phyloP scores from a whole-genome alignment of 2,113 vertebrate genomes.

The Channa maculata region DNA sequence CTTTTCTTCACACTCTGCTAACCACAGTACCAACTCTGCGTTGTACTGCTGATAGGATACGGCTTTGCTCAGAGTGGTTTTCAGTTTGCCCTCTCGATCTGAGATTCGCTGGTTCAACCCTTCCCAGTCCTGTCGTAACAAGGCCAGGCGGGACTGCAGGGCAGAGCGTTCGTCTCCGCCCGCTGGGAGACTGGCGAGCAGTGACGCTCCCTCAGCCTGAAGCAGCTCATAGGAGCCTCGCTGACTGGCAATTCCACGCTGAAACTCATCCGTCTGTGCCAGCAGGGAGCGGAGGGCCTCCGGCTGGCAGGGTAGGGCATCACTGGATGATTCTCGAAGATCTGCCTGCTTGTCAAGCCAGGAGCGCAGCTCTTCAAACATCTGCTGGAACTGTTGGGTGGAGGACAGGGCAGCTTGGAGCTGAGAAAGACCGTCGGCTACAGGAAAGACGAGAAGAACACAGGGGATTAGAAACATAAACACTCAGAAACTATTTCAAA shows the following conservation, averaged over 20 bases:
- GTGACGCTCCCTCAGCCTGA: conserved; percentile 89
- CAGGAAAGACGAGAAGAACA: conserved; percentile 21
- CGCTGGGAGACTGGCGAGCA: conserved; percentile 88
- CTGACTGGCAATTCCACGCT: conserved; percentile 92
- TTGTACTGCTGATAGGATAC: conserved; percentile 89
- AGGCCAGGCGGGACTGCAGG: conserved; percentile 87
- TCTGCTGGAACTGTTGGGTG: conserved; percentile 99
- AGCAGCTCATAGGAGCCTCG: conserved; percentile 96
- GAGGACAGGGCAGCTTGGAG: conserved; percentile 94
- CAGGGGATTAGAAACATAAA: neutral
- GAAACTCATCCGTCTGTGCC: conserved; percentile 91
- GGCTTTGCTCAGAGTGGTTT: conserved; percentile 89
- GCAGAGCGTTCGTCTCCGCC: conserved; percentile 89
- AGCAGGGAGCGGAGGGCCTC: conserved; percentile 88
- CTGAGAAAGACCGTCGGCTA: conserved; percentile 95
- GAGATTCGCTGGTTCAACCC: conserved; percentile 85
- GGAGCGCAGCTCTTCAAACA: conserved; percentile 93
- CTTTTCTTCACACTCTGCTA: conserved; percentile 87
- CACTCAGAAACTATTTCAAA: conserved; percentile 8
- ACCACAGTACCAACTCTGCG: conserved; percentile 89
- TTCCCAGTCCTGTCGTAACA: conserved; percentile 92
- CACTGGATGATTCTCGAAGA: conserved; percentile 70
- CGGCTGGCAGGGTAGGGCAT: conserved; percentile 88
- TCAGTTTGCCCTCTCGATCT: conserved; percentile 85
- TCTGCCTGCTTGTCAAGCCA: conserved; percentile 91